phyloP scores from a whole-genome alignment of 2,888 invertebrate species.

The Morpho helenor region DNA sequence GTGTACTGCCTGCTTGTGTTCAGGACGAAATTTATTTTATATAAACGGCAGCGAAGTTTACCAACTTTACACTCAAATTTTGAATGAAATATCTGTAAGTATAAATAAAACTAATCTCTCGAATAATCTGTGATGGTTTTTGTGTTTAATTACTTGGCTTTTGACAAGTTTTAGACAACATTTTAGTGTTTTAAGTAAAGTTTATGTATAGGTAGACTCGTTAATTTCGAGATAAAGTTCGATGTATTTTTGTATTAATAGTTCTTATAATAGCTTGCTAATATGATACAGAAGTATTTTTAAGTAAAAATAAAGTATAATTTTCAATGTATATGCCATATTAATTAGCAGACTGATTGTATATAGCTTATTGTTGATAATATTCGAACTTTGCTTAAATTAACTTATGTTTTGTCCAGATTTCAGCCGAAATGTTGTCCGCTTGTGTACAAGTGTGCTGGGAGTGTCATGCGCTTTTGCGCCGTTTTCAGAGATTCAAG shows the following conservation, averaged over 20 bases:
- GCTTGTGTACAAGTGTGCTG: conserved; percentile 48
- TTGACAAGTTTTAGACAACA: too few relatives aligned
- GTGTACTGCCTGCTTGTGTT: conserved; percentile 54
- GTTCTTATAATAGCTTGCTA: too few relatives aligned
- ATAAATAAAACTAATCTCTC: neutral
- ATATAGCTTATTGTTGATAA: neutral
- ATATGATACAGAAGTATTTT: too few relatives aligned
- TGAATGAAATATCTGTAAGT: conserved; percentile 61
- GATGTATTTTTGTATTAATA: too few relatives aligned
- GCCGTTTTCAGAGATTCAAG: conserved; percentile 43
- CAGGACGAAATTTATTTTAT: conserved; percentile 47
- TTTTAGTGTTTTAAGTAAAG: neutral
- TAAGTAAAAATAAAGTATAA: too few relatives aligned
- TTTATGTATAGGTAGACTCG: too few relatives aligned
- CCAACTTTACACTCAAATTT: conserved; percentile 51
- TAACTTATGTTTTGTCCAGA: conserved; percentile 27
- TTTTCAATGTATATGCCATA: too few relatives aligned
- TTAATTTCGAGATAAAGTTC: too few relatives aligned
- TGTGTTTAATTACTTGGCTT: neutral
- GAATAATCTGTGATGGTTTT: neutral
- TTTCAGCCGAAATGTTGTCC: conserved; percentile 32
- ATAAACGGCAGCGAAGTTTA: conserved; percentile 49
- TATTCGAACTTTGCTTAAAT: neutral
- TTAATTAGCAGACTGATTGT: neutral
- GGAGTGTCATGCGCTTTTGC: conserved; percentile 52